Evolutionary conservation across 2,888 invertebrate genomes (phyloP).

Genomic region (Caenorhabditis auriculariae): DNA sequence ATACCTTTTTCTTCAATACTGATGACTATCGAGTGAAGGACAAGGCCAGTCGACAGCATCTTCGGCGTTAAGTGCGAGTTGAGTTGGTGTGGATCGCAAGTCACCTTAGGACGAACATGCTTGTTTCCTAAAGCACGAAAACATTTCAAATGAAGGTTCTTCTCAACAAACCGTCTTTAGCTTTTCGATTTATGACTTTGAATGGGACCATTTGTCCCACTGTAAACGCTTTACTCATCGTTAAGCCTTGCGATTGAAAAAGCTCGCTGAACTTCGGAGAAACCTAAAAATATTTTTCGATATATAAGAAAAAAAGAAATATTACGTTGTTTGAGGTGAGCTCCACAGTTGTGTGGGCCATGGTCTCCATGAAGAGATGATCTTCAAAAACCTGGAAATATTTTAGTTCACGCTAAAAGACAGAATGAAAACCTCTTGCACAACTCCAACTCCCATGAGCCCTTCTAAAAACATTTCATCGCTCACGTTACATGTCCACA

Average conservation of each 20-base stretch:
- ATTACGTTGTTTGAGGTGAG: conserved; percentile 17
- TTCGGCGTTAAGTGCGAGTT: conserved; percentile 53
- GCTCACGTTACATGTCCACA: conserved; percentile 25
- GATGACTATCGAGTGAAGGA: conserved; percentile 45
- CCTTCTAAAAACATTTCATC: conserved; percentile 42
- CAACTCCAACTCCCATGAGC: conserved; percentile 47
- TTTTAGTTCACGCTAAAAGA: not conserved
- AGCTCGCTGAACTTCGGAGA: conserved; percentile 23
- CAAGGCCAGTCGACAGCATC: conserved; percentile 41
- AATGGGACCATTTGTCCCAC: conserved; percentile 56
- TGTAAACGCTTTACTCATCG: conserved; percentile 52
- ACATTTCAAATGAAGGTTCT: not conserved
- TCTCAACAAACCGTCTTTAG: conserved; percentile 5
- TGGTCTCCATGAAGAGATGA: conserved; percentile 5
- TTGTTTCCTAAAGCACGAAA: not conserved
- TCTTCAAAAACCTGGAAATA: conserved; percentile 8
- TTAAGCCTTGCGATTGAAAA: conserved; percentile 22
- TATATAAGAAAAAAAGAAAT: not conserved
- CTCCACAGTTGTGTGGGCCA: conserved; percentile 13
- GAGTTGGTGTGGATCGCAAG: conserved; percentile 41
- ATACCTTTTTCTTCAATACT: conserved; percentile 60
- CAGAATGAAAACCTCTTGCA: conserved; percentile 32
- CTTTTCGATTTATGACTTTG: conserved; percentile 26
- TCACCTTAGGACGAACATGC: conserved; percentile 11
- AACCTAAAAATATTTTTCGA: conserved; percentile 10